Evolutionary conservation across 2,113 vertebrate genomes (phyloP).

Genomic region (Hypomesus transpacificus): DNA sequence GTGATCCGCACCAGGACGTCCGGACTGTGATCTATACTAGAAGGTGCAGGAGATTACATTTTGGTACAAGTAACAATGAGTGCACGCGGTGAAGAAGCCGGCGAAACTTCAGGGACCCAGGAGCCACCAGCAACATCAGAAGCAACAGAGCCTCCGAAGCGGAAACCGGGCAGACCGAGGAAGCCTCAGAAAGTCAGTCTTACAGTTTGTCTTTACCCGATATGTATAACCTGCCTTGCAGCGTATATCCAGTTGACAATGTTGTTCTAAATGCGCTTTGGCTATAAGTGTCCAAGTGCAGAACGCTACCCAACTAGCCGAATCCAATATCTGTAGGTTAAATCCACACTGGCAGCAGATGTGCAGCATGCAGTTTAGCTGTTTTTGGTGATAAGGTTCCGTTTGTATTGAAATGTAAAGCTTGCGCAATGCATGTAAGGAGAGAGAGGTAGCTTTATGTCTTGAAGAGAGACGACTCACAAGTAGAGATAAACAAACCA

Average conservation of each 20-base stretch:
- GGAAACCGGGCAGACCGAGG: slow-evolving; percentile 92
- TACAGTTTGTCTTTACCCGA: neutral
- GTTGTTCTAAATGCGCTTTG: slow-evolving; percentile 1
- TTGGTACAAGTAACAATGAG: slow-evolving; percentile 80
- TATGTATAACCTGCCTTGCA: neutral
- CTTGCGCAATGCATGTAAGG: neutral
- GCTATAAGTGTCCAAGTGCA: neutral
- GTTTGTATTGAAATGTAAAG: neutral
- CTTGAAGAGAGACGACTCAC: neutral
- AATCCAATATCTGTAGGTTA: neutral
- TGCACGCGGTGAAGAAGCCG: slow-evolving; percentile 85
- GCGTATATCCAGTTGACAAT: slow-evolving; percentile 12
- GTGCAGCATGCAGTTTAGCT: neutral
- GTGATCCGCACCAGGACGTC: slow-evolving; percentile 74
- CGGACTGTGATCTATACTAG: slow-evolving; percentile 50
- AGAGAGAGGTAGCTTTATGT: neutral
- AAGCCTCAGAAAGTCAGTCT: slow-evolving; percentile 90
- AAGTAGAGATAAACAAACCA: neutral
- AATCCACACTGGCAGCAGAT: neutral
- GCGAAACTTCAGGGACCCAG: slow-evolving; percentile 83
- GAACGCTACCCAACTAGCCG: neutral
- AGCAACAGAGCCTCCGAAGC: slow-evolving; percentile 82
- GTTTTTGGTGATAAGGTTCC: neutral
- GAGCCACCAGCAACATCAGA: slow-evolving; percentile 85
- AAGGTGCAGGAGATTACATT: slow-evolving; percentile 48